phyloP scores from a whole-genome alignment of 2,113 vertebrate genomes.

The Notechis scutatus region DNA sequence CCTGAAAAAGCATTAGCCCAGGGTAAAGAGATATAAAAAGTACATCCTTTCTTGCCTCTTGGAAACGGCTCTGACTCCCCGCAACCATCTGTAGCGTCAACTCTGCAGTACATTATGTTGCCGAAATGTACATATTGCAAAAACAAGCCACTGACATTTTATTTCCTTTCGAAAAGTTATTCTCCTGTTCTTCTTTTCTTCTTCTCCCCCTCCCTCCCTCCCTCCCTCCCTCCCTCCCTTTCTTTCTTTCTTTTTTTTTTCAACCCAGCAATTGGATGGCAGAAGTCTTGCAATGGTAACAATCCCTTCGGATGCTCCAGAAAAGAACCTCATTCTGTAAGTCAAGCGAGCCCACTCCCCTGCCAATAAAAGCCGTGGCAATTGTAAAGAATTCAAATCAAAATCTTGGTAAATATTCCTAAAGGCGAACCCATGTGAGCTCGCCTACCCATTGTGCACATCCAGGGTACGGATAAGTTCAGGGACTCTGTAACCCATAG shows the following conservation, averaged over 20 bases:
- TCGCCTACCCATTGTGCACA: neutral
- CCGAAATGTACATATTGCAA: slow-evolving; percentile 53
- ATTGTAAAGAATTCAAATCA: neutral
- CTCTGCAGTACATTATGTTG: slow-evolving; percentile 56
- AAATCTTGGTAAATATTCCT: slow-evolving; percentile 1
- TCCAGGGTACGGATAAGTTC: neutral
- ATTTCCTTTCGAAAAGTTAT: slow-evolving; percentile 46
- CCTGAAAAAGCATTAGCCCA: slow-evolving; percentile 55
- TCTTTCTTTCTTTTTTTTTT: slow-evolving; percentile 53
- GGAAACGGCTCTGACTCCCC: slow-evolving; percentile 66
- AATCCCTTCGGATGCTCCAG: slow-evolving; percentile 44
- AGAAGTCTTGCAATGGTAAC: slow-evolving; percentile 44
- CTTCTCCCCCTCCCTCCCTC: neutral
- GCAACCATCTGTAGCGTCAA: slow-evolving; percentile 57
- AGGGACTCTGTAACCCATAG: accelerated
- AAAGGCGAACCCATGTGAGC: accelerated
- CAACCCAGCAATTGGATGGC: slow-evolving; percentile 36
- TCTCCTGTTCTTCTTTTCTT: neutral
- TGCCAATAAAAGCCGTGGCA: neutral
- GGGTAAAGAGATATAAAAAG: slow-evolving; percentile 56
- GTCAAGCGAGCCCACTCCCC: neutral
- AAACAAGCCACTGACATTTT: slow-evolving; percentile 44
- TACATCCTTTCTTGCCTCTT: slow-evolving; percentile 66
- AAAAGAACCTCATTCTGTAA: neutral
- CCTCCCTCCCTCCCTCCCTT: too few species aligned